Evolutionary conservation across 2,888 invertebrate genomes (phyloP), one percentile per base, ranked within the genome.

Genomic region (Drosophila mettleri): DNA sequence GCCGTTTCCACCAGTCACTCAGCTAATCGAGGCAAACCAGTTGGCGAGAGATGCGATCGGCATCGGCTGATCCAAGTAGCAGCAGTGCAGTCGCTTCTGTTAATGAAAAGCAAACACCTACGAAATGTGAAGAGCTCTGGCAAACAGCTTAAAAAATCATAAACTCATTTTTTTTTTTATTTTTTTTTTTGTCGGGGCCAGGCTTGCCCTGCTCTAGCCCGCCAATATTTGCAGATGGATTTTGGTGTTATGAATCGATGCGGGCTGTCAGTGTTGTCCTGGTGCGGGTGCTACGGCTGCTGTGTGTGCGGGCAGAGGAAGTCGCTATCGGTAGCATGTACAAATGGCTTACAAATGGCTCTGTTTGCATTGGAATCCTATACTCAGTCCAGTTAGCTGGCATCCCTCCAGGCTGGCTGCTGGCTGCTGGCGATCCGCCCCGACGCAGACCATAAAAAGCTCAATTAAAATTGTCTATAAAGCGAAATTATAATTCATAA

Each of bases 401-500:
- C 38, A 59, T 52, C 49, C 51, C 29, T 58, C 20, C 24, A 18
- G 16, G 31, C 9, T 8, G 24, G 34, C n/a, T n/a, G 22, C 53
- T 9, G n/a, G 16, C 18, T 31, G 31, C 14, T 1, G 16, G 29
- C 27, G 34, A 45, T 24, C 22, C 24, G 33, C 52, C 46, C 39
- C 45, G 18, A 55, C 33, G 53, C 55, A 63, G 51, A 39, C 74
- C 85, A 90, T 90, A 90, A 91, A 91, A 92, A 89, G 91, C 90
- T 88, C 90, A 91, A 91, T 91, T 92, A 91, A 91, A 89, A 91
- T 86, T 88, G 88, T 83, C 88, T 91, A 90, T 83, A 84, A 80
- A 83, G 78, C 70, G 77, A 88, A 89, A 89, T 87, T 89, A 90
- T 91, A 89, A 89, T 89, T 88, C 90, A 91, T 91, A 90, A 92